A percentile compares a stretch with the other conserved stretches of the same genome.
These are phyloP conservation scores for Eristalis arbustorum DNA, from an alignment of 2,888 invertebrate species.

Conservation along the genomic window DNA sequence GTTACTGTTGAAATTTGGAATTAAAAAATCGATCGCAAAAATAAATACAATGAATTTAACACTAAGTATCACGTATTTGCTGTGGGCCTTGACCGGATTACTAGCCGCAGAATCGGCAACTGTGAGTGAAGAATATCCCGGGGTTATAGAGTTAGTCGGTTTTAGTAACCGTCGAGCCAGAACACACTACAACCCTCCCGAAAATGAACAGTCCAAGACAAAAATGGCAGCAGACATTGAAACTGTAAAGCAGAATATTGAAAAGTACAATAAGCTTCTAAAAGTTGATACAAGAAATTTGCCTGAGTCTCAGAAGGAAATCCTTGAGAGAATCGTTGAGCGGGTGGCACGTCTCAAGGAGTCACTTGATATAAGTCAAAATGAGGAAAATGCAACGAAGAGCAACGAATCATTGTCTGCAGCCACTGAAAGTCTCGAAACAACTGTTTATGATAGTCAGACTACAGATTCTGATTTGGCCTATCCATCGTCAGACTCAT, in stretches of 20 bases:
- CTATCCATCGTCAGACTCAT: slow-evolving; percentile 18
- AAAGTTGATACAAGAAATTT: slow-evolving; percentile 79
- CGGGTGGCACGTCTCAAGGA: slow-evolving; percentile 79
- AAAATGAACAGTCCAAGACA: slow-evolving; percentile 73
- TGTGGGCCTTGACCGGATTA: slow-evolving; percentile 43
- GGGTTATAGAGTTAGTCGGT: slow-evolving; percentile 79
- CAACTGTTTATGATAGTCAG: slow-evolving; percentile 41
- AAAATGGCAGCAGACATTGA: slow-evolving; percentile 79
- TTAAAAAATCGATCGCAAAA: not conserved
- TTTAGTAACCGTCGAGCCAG: slow-evolving; percentile 78
- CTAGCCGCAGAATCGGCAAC: slow-evolving; percentile 18
- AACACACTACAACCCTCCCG: slow-evolving; percentile 75
- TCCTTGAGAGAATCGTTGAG: slow-evolving; percentile 79
- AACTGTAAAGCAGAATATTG: slow-evolving; percentile 78
- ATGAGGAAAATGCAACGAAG: slow-evolving; percentile 71
- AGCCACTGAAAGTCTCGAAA: slow-evolving; percentile 42
- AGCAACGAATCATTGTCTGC: slow-evolving; percentile 42
- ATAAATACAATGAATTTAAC: slow-evolving; percentile 32
- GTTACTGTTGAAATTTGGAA: not conserved
- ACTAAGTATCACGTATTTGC: slow-evolving; percentile 41
- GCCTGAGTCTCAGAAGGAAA: slow-evolving; percentile 79
- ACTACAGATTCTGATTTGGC: slow-evolving; percentile 37
- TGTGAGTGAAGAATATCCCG: slow-evolving; percentile 76
- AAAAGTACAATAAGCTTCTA: slow-evolving; percentile 78
- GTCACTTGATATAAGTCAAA: slow-evolving; percentile 76